Evolutionary conservation across 1,140 invertebrate genomes (phyloP).

Genomic region (Neodiprion virginianus): DNA sequence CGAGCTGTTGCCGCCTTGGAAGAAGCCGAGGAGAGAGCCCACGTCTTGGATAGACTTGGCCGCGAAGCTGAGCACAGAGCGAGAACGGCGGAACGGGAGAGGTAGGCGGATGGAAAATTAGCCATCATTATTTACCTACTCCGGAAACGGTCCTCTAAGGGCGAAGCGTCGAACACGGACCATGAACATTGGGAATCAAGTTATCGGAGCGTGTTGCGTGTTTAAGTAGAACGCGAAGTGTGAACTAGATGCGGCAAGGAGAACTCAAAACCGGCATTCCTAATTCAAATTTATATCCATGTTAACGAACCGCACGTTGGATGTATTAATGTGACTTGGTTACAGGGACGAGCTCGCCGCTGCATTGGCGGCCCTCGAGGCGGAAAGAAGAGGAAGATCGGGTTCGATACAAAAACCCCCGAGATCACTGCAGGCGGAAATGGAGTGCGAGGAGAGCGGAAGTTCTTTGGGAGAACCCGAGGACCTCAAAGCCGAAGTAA

Average conservation of each 20-base stretch:
- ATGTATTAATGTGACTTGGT: neutral
- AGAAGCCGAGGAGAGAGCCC: conserved; percentile 87
- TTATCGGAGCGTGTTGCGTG: no score
- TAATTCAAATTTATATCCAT: neutral
- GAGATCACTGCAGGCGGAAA: conserved; percentile 76
- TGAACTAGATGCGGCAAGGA: no score
- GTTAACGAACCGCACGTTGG: neutral
- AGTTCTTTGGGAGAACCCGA: conserved; percentile 65
- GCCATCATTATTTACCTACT: no score
- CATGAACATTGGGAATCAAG: no score
- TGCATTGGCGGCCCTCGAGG: conserved; percentile 48
- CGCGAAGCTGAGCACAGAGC: conserved; percentile 78
- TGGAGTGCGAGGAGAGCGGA: conserved; percentile 72
- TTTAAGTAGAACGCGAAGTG: no score
- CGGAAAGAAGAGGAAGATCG: conserved; percentile 46
- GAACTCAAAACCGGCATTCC: neutral
- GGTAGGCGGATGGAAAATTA: conserved; percentile 45
- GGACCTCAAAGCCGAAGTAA: conserved; percentile 68
- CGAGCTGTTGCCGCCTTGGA: conserved; percentile 79
- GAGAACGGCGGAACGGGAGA: conserved; percentile 58
- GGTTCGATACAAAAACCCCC: conserved; percentile 54
- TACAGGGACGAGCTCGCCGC: conserved; percentile 54
- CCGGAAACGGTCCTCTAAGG: no score
- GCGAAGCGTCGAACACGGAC: no score
- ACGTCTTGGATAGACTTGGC: conserved; percentile 82